Evolutionary conservation across 2,888 invertebrate genomes (phyloP).

Genomic region (Cataglyphis rosenhaueri): DNA sequence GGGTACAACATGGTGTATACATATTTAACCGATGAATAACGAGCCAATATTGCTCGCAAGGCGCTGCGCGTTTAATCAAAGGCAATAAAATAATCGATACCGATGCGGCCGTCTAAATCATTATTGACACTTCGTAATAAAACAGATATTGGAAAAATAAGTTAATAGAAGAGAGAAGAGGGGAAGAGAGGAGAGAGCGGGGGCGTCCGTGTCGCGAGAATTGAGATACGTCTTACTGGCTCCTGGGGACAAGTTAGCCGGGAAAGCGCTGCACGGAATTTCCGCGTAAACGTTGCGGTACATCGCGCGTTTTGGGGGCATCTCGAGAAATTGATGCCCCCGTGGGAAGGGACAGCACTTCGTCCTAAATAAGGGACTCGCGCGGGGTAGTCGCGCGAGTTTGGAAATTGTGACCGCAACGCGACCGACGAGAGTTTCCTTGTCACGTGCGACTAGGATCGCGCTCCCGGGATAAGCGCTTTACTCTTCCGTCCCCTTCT

Average conservation of each 20-base stretch:
- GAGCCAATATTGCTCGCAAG: conserved; percentile 46
- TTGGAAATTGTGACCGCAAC: conserved; percentile 71
- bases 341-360: conserved; percentile 63
- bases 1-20: conserved; percentile 13
- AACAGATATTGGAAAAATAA: conserved; percentile 45
- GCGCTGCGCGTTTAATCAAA: conserved; percentile 36
- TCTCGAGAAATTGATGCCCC: conserved; percentile 78
- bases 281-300: conserved; percentile 73
- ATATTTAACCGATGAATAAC: conserved; percentile 23
- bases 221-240: conserved; percentile 74
- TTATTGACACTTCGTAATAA: conserved; percentile 46
- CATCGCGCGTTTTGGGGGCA: conserved; percentile 71
- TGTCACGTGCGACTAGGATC: conserved; percentile 70
- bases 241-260: conserved; percentile 67
- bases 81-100: conserved; percentile 50
- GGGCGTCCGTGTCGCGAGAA: conserved; percentile 65
- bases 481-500: conserved; percentile 32
- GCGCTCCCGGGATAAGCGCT: conserved; percentile 61
- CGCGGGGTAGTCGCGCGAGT: conserved; percentile 65
- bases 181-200: background rate
- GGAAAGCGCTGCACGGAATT: conserved; percentile 58
- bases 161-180: background rate
- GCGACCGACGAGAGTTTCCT: conserved; percentile 55
- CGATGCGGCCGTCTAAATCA: conserved; percentile 26
- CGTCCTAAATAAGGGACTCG: conserved; percentile 71